Percentiles rank a stretch among this genome's conserved stretches.
These are phyloP conservation scores for Rugalucina vietnamica DNA, from an alignment of 2,888 invertebrate species.

Conservation along the genomic window DNA sequence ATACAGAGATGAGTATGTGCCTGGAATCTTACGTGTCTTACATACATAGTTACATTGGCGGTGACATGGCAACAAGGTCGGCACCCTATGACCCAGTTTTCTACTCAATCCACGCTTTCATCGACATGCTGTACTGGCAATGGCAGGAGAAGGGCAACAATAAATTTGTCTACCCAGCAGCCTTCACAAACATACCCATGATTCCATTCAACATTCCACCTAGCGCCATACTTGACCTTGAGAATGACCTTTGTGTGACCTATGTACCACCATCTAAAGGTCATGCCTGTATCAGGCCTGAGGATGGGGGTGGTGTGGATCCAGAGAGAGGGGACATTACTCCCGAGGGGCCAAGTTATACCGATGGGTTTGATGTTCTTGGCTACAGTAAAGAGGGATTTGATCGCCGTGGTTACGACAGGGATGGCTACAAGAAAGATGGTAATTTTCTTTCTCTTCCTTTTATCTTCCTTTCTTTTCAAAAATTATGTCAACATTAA, in stretches of 20 bases:
- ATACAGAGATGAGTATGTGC: slow-evolving; percentile 76
- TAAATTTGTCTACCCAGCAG: slow-evolving; percentile 77
- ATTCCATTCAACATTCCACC: slow-evolving; percentile 78
- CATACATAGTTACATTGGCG: slow-evolving; percentile 77
- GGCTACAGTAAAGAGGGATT: slow-evolving; percentile 76
- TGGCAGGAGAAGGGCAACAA: slow-evolving; percentile 78
- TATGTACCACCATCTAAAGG: slow-evolving; percentile 73
- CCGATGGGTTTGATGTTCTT: slow-evolving; percentile 69
- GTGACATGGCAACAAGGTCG: slow-evolving; percentile 77
- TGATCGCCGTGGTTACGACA: slow-evolving; percentile 75
- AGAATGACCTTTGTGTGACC: slow-evolving; percentile 74
- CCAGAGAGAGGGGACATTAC: slow-evolving; percentile 64
- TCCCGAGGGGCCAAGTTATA: slow-evolving; percentile 52
- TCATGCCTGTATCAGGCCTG: slow-evolving; percentile 64
- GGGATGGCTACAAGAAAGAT: slow-evolving; percentile 71
- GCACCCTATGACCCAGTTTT: slow-evolving; percentile 79
- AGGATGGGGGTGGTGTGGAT: slow-evolving; percentile 30
- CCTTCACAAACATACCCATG: slow-evolving; percentile 77
- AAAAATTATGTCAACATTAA: neutral
- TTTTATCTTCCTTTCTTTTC: too few relatives aligned
- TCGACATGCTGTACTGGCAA: slow-evolving; percentile 79
- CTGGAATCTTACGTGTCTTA: slow-evolving; percentile 77
- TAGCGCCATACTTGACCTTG: slow-evolving; percentile 73
- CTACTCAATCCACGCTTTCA: slow-evolving; percentile 75
- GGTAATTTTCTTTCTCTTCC: slow-evolving; percentile 65